Conservation (phyloP, 2,113 vertebrate species). For the Bubo scandiacus region DNA sequence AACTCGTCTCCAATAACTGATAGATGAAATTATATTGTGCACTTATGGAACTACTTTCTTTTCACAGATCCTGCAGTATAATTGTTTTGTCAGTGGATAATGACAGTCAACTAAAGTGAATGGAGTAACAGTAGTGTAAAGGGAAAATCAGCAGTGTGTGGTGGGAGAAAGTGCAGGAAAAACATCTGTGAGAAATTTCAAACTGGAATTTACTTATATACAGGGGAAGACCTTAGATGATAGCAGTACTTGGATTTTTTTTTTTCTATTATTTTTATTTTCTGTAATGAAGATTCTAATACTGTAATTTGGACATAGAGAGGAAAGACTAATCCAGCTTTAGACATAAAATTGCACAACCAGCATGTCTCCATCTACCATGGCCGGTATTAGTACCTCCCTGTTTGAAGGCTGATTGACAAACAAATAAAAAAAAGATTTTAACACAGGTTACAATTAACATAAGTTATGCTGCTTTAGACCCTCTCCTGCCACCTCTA, state of each 20-base stretch:
- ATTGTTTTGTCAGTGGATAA: neutral
- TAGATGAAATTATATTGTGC: neutral
- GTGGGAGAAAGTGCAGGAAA: neutral
- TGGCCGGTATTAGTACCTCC: neutral
- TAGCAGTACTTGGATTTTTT: neutral
- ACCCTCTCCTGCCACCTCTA: neutral
- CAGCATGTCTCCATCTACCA: neutral
- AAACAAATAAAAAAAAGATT: neutral
- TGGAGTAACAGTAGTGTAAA: neutral
- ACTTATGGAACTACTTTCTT: neutral
- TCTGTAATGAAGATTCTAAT: neutral
- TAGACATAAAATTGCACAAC: neutral
- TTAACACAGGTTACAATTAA: neutral
- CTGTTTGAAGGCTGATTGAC: neutral
- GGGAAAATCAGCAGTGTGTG: neutral
- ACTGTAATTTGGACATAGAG: neutral
- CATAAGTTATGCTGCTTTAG: neutral
- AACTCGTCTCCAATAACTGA: neutral
- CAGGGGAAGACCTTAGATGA: neutral
- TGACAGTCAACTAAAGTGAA: neutral
- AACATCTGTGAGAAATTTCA: neutral
- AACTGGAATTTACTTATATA: neutral
- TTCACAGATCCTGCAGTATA: neutral
- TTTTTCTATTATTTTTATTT: neutral
- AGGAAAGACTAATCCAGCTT: neutral